Conservation (phyloP, 2,797 vertebrate genomes). For the Apogon talboti region DNA sequence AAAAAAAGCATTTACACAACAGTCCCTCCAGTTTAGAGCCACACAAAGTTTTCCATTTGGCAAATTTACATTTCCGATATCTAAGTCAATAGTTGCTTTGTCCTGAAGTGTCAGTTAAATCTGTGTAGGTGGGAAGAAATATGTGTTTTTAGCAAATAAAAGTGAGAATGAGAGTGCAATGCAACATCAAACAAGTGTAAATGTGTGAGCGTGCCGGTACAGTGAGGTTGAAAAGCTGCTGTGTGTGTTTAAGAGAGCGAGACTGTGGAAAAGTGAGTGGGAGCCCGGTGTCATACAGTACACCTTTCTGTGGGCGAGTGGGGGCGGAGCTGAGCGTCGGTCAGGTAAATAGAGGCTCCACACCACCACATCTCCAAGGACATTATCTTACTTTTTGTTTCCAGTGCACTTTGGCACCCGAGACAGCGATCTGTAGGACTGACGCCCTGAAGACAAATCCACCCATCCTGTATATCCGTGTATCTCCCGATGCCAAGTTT, state of each 20-base stretch:
- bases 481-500: constrained; percentile 22
- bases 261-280: constrained; percentile 61
- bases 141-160: constrained; percentile 13
- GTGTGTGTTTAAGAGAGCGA: constrained; percentile 12
- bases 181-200: constrained; percentile 35
- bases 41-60: too few relatives aligned
- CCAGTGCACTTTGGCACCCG: constrained; percentile 44
- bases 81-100: constrained; percentile 13
- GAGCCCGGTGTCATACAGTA: constrained; percentile 64
- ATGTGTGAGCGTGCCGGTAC: constrained; percentile 7
- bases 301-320: constrained; percentile 70
- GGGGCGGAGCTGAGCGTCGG: constrained; percentile 62
- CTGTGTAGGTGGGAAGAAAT: constrained; percentile 39
- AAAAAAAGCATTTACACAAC: background rate
- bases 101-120: constrained; percentile 39
- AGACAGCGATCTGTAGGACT: constrained; percentile 33
- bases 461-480: background rate
- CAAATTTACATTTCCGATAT: constrained; percentile 2
- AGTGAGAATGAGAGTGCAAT: constrained; percentile 21
- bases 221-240: constrained; percentile 26
- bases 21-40: too few relatives aligned
- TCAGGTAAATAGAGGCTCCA: constrained; percentile 70
- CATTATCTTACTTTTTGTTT: constrained; percentile 57
- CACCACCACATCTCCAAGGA: constrained; percentile 66
- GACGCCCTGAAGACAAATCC: constrained; percentile 37